These are phyloP conservation scores for Caerostris darwini DNA, from an alignment of 1,140 invertebrate species.

Conservation along the genomic window DNA sequence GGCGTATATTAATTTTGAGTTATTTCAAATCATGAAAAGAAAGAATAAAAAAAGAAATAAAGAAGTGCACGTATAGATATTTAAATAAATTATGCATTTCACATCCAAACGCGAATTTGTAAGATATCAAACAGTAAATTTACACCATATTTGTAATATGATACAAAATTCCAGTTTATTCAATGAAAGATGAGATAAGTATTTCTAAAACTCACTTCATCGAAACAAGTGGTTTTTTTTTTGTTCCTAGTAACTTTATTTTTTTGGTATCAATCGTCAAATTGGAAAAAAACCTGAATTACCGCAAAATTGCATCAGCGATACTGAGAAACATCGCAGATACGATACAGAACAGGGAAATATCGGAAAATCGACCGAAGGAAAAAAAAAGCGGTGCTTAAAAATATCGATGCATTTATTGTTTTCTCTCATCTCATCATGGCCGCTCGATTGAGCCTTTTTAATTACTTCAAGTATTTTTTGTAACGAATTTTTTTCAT, in stretches of 20 bases:
- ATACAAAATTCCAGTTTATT: too few relatives aligned
- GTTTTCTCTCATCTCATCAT: neutral
- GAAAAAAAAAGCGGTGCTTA: neutral
- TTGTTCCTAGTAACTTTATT: neutral
- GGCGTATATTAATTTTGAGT: too few relatives aligned
- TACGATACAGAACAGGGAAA: neutral
- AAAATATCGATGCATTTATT: constrained; percentile 11
- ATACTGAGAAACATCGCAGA: neutral
- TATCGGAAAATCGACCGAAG: neutral
- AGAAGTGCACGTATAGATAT: too few relatives aligned
- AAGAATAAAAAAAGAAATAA: too few relatives aligned
- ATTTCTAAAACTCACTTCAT: too few relatives aligned
- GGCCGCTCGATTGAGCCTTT: neutral
- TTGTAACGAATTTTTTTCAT: neutral
- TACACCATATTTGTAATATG: neutral
- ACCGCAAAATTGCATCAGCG: neutral
- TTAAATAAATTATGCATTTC: too few relatives aligned
- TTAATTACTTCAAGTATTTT: neutral
- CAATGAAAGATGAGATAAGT: too few relatives aligned
- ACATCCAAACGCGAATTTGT: too few relatives aligned
- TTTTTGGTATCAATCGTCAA: neutral
- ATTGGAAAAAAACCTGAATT: neutral
- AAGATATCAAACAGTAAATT: neutral
- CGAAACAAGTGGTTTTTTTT: neutral
- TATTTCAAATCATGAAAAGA: too few relatives aligned